Percentiles rank a stretch among this genome's conserved stretches.
Evolutionary conservation across 2,113 vertebrate species (phyloP).

Genomic region (Neolamprologus falcicula): DNA sequence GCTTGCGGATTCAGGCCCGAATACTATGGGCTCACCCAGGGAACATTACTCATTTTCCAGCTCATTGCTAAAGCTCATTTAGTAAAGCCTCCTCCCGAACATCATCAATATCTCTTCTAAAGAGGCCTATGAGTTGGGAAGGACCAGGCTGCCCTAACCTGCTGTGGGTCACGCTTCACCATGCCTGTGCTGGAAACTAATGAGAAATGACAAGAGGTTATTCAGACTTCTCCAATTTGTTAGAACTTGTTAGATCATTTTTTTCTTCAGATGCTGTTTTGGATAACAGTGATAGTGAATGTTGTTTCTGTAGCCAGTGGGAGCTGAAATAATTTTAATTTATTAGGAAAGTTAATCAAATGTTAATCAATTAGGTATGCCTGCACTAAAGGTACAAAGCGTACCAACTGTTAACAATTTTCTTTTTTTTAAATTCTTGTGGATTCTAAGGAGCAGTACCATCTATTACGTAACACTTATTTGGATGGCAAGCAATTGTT

Average conservation of each 20-base stretch:
- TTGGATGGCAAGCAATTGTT: background rate
- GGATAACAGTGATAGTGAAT: background rate
- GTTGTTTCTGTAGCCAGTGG: background rate
- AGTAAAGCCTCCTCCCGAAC: slow-evolving; percentile 51
- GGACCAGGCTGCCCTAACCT: slow-evolving; percentile 45
- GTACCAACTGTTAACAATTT: background rate
- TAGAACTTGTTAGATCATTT: background rate
- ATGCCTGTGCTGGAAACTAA: slow-evolving; percentile 7
- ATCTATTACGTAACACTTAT: background rate
- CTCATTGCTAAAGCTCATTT: slow-evolving; percentile 66
- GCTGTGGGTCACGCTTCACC: slow-evolving; percentile 31
- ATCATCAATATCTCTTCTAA: slow-evolving; percentile 65
- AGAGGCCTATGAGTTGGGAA: slow-evolving; percentile 38
- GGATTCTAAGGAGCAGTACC: background rate
- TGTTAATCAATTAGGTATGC: background rate
- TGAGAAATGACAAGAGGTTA: slow-evolving; percentile 28
- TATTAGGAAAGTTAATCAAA: background rate
- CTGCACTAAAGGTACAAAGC: background rate
- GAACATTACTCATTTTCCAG: slow-evolving; percentile 68
- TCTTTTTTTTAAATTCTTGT: fast-evolving
- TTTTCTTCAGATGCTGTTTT: background rate
- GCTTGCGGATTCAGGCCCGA: background rate
- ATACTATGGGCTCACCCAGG: slow-evolving; percentile 18
- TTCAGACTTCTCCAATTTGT: background rate
- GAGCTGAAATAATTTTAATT: background rate